These are phyloP conservation scores for Aquatica leii DNA, from an alignment of 2,888 invertebrate species.

Conservation along the genomic window DNA sequence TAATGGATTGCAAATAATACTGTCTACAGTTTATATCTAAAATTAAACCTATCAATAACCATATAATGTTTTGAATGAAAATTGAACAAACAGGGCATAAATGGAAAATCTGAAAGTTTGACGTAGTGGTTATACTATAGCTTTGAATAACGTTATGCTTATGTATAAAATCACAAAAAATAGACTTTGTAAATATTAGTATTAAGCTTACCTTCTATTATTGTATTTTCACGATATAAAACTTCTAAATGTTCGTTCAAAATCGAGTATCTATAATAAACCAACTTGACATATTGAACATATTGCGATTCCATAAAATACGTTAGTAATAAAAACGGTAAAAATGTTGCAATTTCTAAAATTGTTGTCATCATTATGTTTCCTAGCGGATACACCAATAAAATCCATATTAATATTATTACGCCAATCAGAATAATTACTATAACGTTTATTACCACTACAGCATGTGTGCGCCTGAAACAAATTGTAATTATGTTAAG, in stretches of 20 bases:
- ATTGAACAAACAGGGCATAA: too few species aligned
- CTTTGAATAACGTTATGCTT: too few species aligned
- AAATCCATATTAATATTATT: conserved; percentile 6
- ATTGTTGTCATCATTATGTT: neutral
- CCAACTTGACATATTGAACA: conserved; percentile 42
- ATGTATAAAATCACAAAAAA: too few species aligned
- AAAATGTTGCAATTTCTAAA: conserved; percentile 12
- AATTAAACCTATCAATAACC: too few species aligned
- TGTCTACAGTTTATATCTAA: too few species aligned
- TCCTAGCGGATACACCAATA: neutral
- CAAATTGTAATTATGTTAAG: neutral
- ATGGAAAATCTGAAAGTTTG: too few species aligned
- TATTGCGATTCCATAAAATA: conserved; percentile 47
- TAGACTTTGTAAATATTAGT: too few species aligned
- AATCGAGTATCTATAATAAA: conserved; percentile 42
- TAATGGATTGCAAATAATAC: too few species aligned
- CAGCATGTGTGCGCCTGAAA: conserved; percentile 14
- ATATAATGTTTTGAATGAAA: too few species aligned
- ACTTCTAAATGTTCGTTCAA: conserved; percentile 46
- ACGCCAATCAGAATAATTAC: neutral
- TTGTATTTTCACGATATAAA: conserved; percentile 37
- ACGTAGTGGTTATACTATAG: too few species aligned
- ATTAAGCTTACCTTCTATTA: conserved; percentile 27
- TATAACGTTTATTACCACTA: conserved; percentile 6
- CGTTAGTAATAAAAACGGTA: conserved; percentile 32